Evolutionary conservation across 2,888 invertebrate genomes (phyloP).

Genomic region (Drosophila kanekoi): DNA sequence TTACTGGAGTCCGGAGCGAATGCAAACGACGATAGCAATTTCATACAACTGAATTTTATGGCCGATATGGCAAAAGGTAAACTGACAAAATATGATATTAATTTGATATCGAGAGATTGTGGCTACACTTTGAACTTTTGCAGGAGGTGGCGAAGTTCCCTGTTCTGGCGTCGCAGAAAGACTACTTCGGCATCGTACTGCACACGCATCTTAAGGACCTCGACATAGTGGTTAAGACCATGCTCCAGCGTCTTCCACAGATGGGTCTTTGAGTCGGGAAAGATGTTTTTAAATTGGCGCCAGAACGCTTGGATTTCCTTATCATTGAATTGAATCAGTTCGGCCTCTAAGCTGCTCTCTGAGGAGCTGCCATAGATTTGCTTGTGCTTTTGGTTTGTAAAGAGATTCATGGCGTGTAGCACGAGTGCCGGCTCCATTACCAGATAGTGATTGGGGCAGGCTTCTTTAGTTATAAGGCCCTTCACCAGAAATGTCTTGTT

Average conservation of each 20-base stretch:
- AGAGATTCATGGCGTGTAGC: conserved; percentile 84
- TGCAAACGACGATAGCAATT: background rate
- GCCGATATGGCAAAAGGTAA: background rate
- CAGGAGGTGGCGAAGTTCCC: conserved; percentile 89
- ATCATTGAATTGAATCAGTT: conserved; percentile 64
- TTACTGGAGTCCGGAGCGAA: background rate
- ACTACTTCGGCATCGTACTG: conserved; percentile 89
- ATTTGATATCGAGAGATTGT: background rate
- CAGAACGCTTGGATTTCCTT: conserved; percentile 88
- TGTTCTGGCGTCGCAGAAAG: conserved; percentile 88
- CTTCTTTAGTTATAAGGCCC: background rate
- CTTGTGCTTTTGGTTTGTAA: conserved; percentile 54
- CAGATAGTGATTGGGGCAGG: conserved; percentile 87
- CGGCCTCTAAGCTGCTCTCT: conserved; percentile 35
- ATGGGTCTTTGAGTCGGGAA: conserved; percentile 88
- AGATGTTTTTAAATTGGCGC: conserved; percentile 88
- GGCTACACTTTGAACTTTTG: conserved; percentile 85
- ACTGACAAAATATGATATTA: background rate
- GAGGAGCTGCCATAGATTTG: conserved; percentile 52
- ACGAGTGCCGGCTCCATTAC: conserved; percentile 89
- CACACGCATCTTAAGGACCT: conserved; percentile 87
- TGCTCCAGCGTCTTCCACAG: conserved; percentile 88
- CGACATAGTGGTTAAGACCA: conserved; percentile 83
- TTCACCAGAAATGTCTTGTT: background rate
- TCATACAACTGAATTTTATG: conserved; percentile 40